Evolutionary conservation across 1,140 invertebrate genomes (phyloP).

Genomic region (Zaprionus kolodkinae): DNA sequence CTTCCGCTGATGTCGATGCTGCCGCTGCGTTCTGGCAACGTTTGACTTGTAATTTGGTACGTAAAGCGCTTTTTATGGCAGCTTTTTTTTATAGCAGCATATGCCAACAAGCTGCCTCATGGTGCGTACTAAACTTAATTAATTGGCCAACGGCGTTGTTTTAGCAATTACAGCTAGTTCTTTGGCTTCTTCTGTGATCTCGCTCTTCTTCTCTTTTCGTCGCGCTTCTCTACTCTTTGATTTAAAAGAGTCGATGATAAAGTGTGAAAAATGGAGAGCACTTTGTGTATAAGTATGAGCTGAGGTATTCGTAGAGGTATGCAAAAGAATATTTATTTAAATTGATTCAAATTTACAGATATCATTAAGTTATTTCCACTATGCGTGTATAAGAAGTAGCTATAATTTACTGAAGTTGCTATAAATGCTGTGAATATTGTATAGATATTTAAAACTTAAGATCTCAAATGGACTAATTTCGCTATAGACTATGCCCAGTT

Average conservation of each 20-base stretch:
- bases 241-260: slow-evolving; percentile 1
- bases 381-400: not conserved
- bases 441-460: not conserved
- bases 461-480: not conserved
- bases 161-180: slow-evolving; percentile 67
- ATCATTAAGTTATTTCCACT: not conserved
- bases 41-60: slow-evolving; percentile 51
- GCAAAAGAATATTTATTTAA: not conserved
- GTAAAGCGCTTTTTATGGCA: slow-evolving; percentile 53
- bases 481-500: not conserved
- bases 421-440: not conserved
- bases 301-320: not conserved
- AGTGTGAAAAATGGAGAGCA: slow-evolving; percentile 4
- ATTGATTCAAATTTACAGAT: not conserved
- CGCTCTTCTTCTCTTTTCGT: not conserved
- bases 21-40: slow-evolving; percentile 8
- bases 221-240: not conserved
- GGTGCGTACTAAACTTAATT: slow-evolving; percentile 74
- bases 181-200: slow-evolving; percentile 1
- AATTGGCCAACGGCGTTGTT: slow-evolving; percentile 66
- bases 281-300: not conserved
- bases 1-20: slow-evolving; percentile 34
- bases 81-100: slow-evolving; percentile 64
- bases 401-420: not conserved
- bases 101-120: slow-evolving; percentile 55